Percentiles rank a stretch among this genome's conserved stretches.
Conservation (phyloP, 2,797 vertebrate genomes). For the Philypnodon macrostomus region DNA sequence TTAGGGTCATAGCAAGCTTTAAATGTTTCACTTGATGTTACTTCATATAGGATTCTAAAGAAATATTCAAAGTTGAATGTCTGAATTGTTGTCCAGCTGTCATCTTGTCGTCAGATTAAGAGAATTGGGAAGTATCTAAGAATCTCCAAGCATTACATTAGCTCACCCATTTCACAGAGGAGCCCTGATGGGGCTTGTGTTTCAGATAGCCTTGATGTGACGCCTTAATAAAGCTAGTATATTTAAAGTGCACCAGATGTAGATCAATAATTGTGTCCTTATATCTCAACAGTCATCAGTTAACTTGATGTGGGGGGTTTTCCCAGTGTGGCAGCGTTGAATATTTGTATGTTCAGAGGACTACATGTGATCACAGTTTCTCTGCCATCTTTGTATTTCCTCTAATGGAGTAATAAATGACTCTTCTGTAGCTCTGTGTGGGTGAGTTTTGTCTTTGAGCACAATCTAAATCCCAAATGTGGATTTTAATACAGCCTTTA, state of each 20-base stretch:
- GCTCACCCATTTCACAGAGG: conserved; percentile 22
- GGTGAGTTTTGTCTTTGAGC: conserved; percentile 36
- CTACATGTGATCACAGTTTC: conserved; percentile 45
- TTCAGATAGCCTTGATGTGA: conserved; percentile 46
- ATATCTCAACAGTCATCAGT: conserved; percentile 23
- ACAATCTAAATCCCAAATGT: conserved; percentile 6
- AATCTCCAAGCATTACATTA: conserved; percentile 16
- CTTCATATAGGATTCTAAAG: too few species aligned
- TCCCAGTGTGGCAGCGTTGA: conserved; percentile 26
- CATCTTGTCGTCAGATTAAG: too few species aligned
- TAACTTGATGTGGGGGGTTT: conserved; percentile 22
- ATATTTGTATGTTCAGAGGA: conserved; percentile 56
- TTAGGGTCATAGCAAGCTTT: too few species aligned
- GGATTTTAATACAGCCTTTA: conserved; percentile 11
- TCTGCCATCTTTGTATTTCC: conserved; percentile 68
- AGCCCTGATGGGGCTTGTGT: conserved; percentile 17
- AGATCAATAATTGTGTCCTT: conserved; percentile 8
- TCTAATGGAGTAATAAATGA: conserved; percentile 68
- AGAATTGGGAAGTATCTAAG: too few species aligned
- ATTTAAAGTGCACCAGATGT: conserved; percentile 24
- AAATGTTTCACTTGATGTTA: too few species aligned
- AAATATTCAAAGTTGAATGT: too few species aligned
- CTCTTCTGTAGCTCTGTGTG: conserved; percentile 59
- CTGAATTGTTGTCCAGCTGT: too few species aligned
- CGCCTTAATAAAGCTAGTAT: conserved; percentile 58